Evolutionary conservation across 2,888 invertebrate species (phyloP).

Genomic region (Chalcosyrphus nemorum): DNA sequence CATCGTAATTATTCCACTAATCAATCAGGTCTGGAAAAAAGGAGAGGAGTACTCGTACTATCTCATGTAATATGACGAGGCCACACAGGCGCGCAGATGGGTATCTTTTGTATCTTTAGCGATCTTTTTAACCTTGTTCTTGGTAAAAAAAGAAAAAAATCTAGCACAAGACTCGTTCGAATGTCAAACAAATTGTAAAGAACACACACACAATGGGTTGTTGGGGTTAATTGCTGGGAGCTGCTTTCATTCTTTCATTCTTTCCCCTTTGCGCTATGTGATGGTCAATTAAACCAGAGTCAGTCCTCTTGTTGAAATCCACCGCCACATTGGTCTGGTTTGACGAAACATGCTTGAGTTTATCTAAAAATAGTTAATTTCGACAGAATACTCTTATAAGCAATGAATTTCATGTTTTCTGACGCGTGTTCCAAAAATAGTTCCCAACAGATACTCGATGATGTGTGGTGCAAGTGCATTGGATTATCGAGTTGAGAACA

Average conservation of each 20-base stretch:
- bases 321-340: slow-evolving; percentile 56
- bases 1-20: slow-evolving; percentile 61
- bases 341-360: neutral
- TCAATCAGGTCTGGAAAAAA: slow-evolving; percentile 46
- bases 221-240: slow-evolving; percentile 19
- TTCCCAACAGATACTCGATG: neutral
- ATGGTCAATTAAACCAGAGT: slow-evolving; percentile 44
- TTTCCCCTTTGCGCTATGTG: no score
- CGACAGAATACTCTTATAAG: slow-evolving; percentile 18
- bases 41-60: neutral
- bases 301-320: neutral
- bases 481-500: slow-evolving; percentile 47
- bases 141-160: no score
- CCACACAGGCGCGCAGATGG: slow-evolving; percentile 33
- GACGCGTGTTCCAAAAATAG: slow-evolving; percentile 50
- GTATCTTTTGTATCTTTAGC: slow-evolving; percentile 37
- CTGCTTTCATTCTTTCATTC: slow-evolving; percentile 10
- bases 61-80: slow-evolving; percentile 34
- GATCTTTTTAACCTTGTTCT: slow-evolving; percentile 49
- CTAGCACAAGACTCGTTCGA: slow-evolving; percentile 28
- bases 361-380: slow-evolving; percentile 51
- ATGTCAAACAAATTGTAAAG: slow-evolving; percentile 27
- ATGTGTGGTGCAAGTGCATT: slow-evolving; percentile 51
- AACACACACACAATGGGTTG: slow-evolving; percentile 44
- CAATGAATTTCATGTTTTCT: slow-evolving; percentile 44